These are phyloP conservation scores for Drosophila mayri DNA, from an alignment of 1,140 invertebrate genomes.

Conservation along the genomic window DNA sequence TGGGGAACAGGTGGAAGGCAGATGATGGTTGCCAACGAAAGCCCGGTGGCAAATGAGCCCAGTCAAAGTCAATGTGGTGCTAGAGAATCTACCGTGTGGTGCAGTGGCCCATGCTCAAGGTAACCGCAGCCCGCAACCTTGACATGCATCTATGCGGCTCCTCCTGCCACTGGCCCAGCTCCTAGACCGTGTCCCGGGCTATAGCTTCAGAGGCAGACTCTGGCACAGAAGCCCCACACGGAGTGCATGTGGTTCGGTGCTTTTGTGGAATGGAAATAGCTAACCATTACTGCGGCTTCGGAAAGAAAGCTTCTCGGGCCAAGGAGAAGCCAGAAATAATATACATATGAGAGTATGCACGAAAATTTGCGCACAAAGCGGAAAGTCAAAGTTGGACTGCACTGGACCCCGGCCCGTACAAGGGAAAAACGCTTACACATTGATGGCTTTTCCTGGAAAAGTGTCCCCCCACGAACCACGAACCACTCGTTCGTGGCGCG, in stretches of 20 bases:
- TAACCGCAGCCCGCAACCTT: conserved; percentile 76
- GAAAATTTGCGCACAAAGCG: conserved; percentile 38
- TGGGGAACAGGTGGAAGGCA: not conserved
- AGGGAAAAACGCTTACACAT: conserved; percentile 52
- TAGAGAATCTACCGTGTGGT: conserved; percentile 34
- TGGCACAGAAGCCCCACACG: conserved; percentile 19
- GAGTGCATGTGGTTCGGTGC: conserved; percentile 15
- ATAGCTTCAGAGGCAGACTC: not conserved
- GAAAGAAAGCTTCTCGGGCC: conserved; percentile 36
- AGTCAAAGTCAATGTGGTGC: conserved; percentile 70
- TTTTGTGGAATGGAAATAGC: conserved; percentile 34
- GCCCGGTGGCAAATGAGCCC: conserved; percentile 27
- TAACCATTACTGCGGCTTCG: conserved; percentile 62
- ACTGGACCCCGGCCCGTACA: conserved; percentile 11
- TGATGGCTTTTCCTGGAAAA: conserved; percentile 39
- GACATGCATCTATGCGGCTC: conserved; percentile 69
- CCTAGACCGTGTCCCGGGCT: conserved; percentile 10
- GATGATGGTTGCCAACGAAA: conserved; percentile 1
- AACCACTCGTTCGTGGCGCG: conserved; percentile 59
- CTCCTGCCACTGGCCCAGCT: conserved; percentile 6
- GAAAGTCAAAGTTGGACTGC: conserved; percentile 55
- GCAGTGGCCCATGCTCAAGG: conserved; percentile 48
- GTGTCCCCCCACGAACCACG: not conserved
- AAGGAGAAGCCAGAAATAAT: conserved; percentile 21
- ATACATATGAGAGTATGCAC: conserved; percentile 3